Base-by-base conservation (phyloP, 2,113 vertebrate genomes). In the Phodopus roborovskii region DNA sequence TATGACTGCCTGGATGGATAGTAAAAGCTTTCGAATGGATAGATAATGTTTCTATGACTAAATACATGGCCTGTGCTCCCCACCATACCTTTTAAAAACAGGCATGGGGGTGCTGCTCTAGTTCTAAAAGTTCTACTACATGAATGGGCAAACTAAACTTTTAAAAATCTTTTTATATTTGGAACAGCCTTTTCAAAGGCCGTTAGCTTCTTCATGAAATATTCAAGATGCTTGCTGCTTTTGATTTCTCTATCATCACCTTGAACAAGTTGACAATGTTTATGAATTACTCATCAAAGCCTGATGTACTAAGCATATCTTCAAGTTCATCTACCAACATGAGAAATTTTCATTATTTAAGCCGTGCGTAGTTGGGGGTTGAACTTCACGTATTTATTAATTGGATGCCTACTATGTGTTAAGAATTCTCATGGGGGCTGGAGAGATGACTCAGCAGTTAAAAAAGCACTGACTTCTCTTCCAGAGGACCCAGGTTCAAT, bases 221-320 rank as follows among this genome's bases (percentile, higher is more conserved):
- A 93, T 97, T 94, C 45, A 96, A 62, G 50, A 24, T 85, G 15
- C 75, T 74, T 79, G 7, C 87, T 94, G 87, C 95, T 94, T 98
- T 95, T 95, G 90, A 95, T 96, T 2, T 82, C 75, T 83, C 62
- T 75, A 50, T 75, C 81, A 91, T 33, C 71, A 50, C n/a, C 48
- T 77, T 70, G 39, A 90, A 84, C 68, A 90, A 91, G 75, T 56
- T 95, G 97, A 92, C 60, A 86, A 48, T 94, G 85, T 96, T 95
- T 97, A 91, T 94, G 86, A 96, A 74, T 94, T 94, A 96, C 70
- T 98, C 92, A 97, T 90, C 85, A 96, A 92, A 97, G 95, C 66
- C 71, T 62, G 56, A 39, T 45, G 90, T 84, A 16, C 39, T 92
- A 60, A 85, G 88, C 48, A 78, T 92, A 83, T 82, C 94, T 95